Evolutionary conservation across 2,797 vertebrate species (phyloP), one percentile per base, ranked within the genome.

Genomic region (Tragelaphus eurycerus): DNA sequence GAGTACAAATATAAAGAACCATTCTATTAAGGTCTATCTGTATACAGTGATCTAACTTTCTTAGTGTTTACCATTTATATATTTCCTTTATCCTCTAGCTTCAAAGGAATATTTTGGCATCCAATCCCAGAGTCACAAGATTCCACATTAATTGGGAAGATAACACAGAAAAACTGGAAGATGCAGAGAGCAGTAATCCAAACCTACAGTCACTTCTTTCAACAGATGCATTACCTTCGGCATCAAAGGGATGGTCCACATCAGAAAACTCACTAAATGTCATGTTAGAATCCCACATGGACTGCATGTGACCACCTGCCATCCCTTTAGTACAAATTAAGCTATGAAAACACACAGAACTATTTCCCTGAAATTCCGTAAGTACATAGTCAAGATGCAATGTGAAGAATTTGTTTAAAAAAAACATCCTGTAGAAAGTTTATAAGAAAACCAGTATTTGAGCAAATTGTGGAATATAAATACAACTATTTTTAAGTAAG

Each of bases 81-180:
- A 86, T 46, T 98, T 98, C 95, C 84, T 98, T 98, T 67, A 97
- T 97, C 50, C 86, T 97, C 46, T 95, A 99, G 99, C 99, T 99
- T 98, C 99, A 99, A 96, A 99, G 99, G 97, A 99, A 99, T 98
- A 99, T 99, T 98, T 98, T 99, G 99, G 99, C 99, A 98, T 99
- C 99, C 98, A 99, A 99, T 98, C 99, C 99, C 96, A 99, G 99
- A 97, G 99, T 99, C 96, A 99, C 99, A n/a, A 98, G 99, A 98
- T 99, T 99, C 95, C 99, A 99, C 97, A 99, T 99, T 98, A 99
- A 99, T 7, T 99, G 99, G 99, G 99, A 99, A 97, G 99, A 99
- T 98, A 99, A 99, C 98, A 98, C 98, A 97, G 99, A 99, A 98
- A 99, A 99, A 98, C 98, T 99, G 98, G 99, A 99, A 98, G 99